A percentile compares a stretch with the other conserved stretches of the same genome.
phyloP scores from a whole-genome alignment of 2,888 invertebrate genomes.

The Ochlodes sylvanus region DNA sequence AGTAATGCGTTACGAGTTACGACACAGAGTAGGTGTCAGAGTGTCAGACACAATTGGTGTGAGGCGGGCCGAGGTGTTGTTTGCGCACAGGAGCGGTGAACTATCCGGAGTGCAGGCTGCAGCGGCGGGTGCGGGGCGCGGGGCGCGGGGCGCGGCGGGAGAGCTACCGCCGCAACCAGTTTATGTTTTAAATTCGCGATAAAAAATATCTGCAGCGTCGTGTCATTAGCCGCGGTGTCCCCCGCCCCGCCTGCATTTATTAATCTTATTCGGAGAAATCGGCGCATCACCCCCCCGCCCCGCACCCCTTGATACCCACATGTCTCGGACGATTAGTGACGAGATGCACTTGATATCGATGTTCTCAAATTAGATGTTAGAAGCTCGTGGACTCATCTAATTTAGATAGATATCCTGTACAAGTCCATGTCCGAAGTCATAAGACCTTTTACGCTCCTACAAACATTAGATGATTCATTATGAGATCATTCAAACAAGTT shows the following conservation, averaged over 20 bases:
- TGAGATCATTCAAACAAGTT: background rate
- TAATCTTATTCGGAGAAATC: conserved; percentile 82
- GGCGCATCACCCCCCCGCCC: conserved; percentile 64
- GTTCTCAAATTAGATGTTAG: conserved; percentile 25
- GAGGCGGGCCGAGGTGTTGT: conserved; percentile 45
- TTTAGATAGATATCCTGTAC: no score
- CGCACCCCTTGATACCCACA: conserved; percentile 42
- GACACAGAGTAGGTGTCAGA: conserved; percentile 49
- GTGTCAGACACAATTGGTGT: conserved; percentile 53
- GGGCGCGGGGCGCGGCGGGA: conserved; percentile 33
- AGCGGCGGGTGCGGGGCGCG: conserved; percentile 24
- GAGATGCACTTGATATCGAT: conserved; percentile 36
- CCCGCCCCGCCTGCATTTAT: conserved; percentile 72
- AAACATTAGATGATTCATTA: background rate
- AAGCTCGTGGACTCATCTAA: background rate
- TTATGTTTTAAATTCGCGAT: conserved; percentile 80
- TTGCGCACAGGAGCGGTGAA: conserved; percentile 58
- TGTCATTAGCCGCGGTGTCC: conserved; percentile 74
- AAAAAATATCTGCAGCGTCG: conserved; percentile 79
- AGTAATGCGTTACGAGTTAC: conserved; percentile 16
- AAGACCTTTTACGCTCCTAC: background rate
- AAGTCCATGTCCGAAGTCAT: no score
- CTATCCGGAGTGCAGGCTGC: conserved; percentile 50
- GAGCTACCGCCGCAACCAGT: conserved; percentile 66
- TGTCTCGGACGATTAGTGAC: conserved; percentile 43